A percentile compares a stretch with the other conserved stretches of the same genome.
phyloP scores from a whole-genome alignment of 2,113 vertebrate genomes.

The Mungos mungo region DNA sequence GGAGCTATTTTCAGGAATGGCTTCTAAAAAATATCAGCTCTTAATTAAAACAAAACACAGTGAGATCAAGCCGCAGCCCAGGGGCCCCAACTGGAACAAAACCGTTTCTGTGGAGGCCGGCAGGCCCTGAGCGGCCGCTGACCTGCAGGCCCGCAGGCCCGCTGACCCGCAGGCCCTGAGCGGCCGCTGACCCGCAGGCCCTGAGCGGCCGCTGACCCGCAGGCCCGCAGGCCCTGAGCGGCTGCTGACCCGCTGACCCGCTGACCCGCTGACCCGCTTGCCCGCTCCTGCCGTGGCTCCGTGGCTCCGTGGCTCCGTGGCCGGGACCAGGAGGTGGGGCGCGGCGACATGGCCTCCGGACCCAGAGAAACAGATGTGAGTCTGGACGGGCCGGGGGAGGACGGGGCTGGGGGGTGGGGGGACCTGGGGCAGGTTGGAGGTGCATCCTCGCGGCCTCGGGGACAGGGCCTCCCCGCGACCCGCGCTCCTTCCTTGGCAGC shows the following conservation, averaged over 20 bases:
- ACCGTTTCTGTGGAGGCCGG: slow-evolving; percentile 71
- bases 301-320: slow-evolving; percentile 43
- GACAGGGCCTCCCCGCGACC: accelerated
- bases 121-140: neutral
- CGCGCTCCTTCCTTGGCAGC: neutral
- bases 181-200: neutral
- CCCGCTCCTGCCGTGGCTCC: neutral
- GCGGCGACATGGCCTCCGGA: slow-evolving; percentile 61
- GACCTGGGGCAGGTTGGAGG: slow-evolving; percentile 41
- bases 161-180: neutral
- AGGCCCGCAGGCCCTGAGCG: neutral
- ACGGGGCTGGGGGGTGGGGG: slow-evolving; percentile 26
- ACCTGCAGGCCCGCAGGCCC: neutral
- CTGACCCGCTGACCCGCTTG: neutral
- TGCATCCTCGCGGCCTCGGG: accelerated
- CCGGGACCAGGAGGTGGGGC: slow-evolving; percentile 68
- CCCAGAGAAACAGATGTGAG: slow-evolving; percentile 85
- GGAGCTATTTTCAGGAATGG: neutral
- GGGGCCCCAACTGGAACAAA: slow-evolving; percentile 67
- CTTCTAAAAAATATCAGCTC: neutral
- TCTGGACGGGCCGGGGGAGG: neutral
- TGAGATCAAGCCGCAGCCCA: neutral
- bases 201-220: too few relatives aligned
- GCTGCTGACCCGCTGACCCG: too few relatives aligned
- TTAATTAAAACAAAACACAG: slow-evolving; percentile 34